Evolutionary conservation across 2,797 vertebrate species (phyloP), one percentile per base, ranked within the genome.

Genomic region (Cynopterus sphinx): DNA sequence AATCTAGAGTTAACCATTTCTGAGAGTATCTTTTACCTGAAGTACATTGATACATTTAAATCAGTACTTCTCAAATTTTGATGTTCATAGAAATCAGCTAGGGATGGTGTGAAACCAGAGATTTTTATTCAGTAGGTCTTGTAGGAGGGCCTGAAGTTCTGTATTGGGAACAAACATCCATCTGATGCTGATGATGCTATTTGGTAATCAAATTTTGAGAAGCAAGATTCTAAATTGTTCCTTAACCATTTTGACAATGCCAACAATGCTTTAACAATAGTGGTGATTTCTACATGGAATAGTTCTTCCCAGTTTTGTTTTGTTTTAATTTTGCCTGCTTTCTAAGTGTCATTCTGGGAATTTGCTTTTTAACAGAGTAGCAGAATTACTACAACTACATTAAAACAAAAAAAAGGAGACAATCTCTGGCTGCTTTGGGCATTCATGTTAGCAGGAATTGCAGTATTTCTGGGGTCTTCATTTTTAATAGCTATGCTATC

Each of bases 401-500:
- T 92, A 89, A 96, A 93, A 5, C 5, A 90, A 39, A 55, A 51
- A 92, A 96, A 90, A 46, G 49, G 88, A 97, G 91, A 91, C 90
- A 86, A 86, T 4, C 43, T 94, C 88, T 97, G 86, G 59, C 71
- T 79, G 83, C 65, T 65, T 78, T 55, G 83, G 78, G 73, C 71
- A 93, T 91, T 95, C 39, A 74, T 91, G 33, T 83, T 87, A 95
- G 93, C 63, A 96, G 73, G 59, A 67, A 93, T 49, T 36, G 21
- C 41, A 90, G 65, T 81, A 74, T 97, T 96, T 96, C 53, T 91
- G 74, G 91, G 84, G 84, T 96, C 89, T 97, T 97, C 74, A 89
- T 87, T 91, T 96, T 95, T 97, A 96, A 97, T 67, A 91, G 79
- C 86, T 88, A n/a, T 53, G 71, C 94, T 96, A 96, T 97, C 94